Evolutionary conservation across 1,140 invertebrate species (phyloP), one percentile per base, ranked within the genome.

Genomic region (Manduca sexta): DNA sequence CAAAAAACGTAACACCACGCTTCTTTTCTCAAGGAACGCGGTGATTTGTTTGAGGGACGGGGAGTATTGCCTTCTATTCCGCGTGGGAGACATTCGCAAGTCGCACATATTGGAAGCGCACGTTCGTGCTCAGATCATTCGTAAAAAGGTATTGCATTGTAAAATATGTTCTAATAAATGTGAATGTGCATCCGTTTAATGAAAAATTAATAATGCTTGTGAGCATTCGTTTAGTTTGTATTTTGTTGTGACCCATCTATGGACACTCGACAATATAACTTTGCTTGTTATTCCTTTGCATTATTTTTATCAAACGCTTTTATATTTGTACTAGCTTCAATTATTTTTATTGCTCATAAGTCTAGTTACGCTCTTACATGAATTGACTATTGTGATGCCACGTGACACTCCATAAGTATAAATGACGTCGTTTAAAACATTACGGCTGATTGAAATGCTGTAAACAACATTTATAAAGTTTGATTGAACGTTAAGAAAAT

Each of bases 31-130:
- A 34, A 79, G 83, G 55, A 84, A 81, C 57, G 86, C 86, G 49
- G 84, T 86, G 17, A 81, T 87, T 49, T 87, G 86, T 70, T 66
- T 87, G 50, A 77, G 87, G 62, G 87, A 88, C 52, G 87, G 87
- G 35, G 75, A 84, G 53, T 82, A 80, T 73, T 87, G 79, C 60
- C 82, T 88, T 16, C 76, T 88, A 52, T 88, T 88, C 65, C 67
- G 87, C 53, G 84, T 88, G 39, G 87, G 85, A 56, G 87, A 88
- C 61, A 85, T 88, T 40, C 72, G 87, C 51, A 88, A 88, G 66
- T 87, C 86, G 47, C 86, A 87, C 64, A 86, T 88, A 49, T 69
- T 88, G 35, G 87, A 87, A 62, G 87, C 86, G 46, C 83, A 87
- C 61, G 69, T 88, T 18, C 83, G 84, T 47, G 86, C 86, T 31